Conservation (phyloP, 2,888 invertebrate genomes). For the Neoascia interrupta region DNA sequence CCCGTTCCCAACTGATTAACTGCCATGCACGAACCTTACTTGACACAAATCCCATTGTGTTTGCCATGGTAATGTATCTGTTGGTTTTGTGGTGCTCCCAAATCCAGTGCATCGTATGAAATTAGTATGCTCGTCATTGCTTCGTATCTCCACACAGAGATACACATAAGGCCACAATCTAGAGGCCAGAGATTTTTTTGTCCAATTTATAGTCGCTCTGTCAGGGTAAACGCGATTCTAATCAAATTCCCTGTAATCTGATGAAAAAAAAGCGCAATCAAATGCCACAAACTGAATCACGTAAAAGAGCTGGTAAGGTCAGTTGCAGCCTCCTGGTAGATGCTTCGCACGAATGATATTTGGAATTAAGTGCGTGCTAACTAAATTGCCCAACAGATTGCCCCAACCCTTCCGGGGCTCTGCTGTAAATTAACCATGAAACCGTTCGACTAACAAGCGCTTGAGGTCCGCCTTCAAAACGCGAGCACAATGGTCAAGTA, state of each 20-base stretch:
- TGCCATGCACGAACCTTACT: conserved; percentile 5
- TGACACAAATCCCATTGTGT: conserved; percentile 45
- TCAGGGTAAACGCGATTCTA: no score
- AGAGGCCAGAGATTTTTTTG: no score
- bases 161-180: no score
- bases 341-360: conserved; percentile 5
- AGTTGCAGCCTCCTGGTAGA: conserved; percentile 17
- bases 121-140: no score
- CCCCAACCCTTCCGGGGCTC: conserved; percentile 35
- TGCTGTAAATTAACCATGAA: conserved; percentile 65
- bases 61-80: conserved; percentile 10
- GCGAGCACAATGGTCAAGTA: conserved; percentile 60
- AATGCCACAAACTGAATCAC: not conserved
- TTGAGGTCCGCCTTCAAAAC: not conserved
- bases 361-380: not conserved
- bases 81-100: no score
- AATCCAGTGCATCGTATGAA: no score
- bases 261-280: no score
- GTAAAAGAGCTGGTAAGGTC: conserved; percentile 35
- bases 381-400: conserved; percentile 19
- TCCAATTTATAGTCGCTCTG: no score
- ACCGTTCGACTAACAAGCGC: conserved; percentile 41
- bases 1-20: conserved; percentile 21
- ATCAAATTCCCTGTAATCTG: no score
- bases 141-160: no score